Conservation (phyloP, 2,797 vertebrate genomes). For the Rhinogobio ventralis region DNA sequence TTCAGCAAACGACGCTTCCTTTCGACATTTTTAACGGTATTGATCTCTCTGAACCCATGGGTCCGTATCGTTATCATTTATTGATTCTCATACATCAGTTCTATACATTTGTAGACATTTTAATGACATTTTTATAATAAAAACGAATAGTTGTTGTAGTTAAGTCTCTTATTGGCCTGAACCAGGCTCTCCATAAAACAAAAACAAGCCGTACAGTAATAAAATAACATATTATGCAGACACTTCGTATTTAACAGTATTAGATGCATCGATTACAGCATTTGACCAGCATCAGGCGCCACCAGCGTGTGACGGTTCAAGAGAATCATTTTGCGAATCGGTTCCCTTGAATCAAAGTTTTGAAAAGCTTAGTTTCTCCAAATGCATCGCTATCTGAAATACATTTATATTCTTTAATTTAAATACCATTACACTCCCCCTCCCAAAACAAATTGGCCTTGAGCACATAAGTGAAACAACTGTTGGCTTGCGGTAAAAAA, state of each 20-base stretch:
- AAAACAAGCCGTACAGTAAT: neutral
- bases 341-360: neutral
- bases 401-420: neutral
- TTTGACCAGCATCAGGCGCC: no score
- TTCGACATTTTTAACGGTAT: neutral
- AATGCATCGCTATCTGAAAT: neutral
- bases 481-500: neutral
- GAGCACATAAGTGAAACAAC: neutral
- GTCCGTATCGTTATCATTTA: neutral
- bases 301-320: no score
- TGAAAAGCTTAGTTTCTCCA: neutral
- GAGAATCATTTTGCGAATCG: neutral
- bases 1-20: neutral
- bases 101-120: neutral
- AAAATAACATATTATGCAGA: neutral
- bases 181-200: neutral
- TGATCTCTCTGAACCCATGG: neutral
- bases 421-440: neutral
- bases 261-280: no score
- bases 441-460: neutral
- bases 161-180: neutral
- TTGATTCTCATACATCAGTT: neutral
- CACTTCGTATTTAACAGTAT: neutral
- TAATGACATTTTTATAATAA: no score
- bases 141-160: no score